Percentiles rank a stretch among this genome's conserved stretches.
Conservation (phyloP, 2,113 vertebrate species). For the Malurus cyaneus region DNA sequence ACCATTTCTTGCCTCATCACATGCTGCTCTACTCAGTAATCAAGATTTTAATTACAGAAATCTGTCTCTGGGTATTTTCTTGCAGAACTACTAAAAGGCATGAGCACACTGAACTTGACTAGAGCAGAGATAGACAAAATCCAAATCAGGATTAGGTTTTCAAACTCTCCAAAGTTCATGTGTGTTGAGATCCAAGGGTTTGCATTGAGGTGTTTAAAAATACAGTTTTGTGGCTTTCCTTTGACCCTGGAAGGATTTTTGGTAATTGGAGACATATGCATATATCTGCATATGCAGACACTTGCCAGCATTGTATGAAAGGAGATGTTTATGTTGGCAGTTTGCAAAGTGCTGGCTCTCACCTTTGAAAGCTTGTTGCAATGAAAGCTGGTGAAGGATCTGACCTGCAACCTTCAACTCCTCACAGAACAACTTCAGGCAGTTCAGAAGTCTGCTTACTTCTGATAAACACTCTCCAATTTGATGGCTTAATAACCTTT, state of each 20-base stretch:
- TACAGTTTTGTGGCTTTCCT: neutral
- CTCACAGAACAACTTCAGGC: neutral
- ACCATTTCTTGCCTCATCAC: constrained; percentile 58
- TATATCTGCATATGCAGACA: neutral
- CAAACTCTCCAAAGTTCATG: neutral
- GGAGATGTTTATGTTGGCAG: neutral
- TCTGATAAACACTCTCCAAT: neutral
- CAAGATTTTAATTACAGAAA: constrained; percentile 59
- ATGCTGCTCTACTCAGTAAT: constrained; percentile 42
- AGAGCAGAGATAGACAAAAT: neutral
- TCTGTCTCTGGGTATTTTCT: constrained; percentile 52
- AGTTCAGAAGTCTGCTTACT: neutral
- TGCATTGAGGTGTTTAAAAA: neutral
- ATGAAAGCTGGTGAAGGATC: neutral
- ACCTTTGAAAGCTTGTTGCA: neutral
- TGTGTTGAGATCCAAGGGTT: neutral
- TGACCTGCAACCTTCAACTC: neutral
- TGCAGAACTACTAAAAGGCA: constrained; percentile 27
- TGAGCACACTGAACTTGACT: neutral
- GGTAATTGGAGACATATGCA: neutral
- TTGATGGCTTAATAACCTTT: neutral
- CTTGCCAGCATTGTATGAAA: neutral
- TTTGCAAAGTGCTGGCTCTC: neutral
- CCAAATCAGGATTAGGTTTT: neutral
- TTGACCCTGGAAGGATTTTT: neutral